Base-by-base conservation (phyloP, 2,113 vertebrate genomes). In the Sterna hirundo region DNA sequence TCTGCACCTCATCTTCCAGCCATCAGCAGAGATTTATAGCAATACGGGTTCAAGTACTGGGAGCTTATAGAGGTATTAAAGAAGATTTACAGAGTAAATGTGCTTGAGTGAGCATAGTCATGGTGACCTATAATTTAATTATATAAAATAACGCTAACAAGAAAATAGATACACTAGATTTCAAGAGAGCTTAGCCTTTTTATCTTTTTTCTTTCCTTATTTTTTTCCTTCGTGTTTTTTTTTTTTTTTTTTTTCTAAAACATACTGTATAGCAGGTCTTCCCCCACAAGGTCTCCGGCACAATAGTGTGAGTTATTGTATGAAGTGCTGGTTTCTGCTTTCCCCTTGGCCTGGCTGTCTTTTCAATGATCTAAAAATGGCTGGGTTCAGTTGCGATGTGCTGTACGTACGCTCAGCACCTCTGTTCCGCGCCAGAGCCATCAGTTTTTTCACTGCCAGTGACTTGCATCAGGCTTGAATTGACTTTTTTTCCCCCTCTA, bases 301-400 rank as follows among this genome's bases (percentile, higher is more conserved):
- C 80, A 90, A 25, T 65, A 83, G 72, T 86, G 95, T 92, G 90
- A 87, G 64, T 88, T 97, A 92, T 76, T 96, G 57, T 68, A 54
- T 23, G n/a, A 97, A 95, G 46, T 76, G 81, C 69, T 97, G 87
- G 34, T 88, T 96, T 92, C 74, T 87, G 19, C 72, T 91, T 95
- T 96, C 92, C 95, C 79, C 72, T 97, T 91, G 76, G 51, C 86
- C 55, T 81, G 77, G 88, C 91, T 97, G 51, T 94, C 92, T 97
- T 97, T 97, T 93, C 96, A 97, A 95, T 96, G 90, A 91, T 86
- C 91, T 90, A 29, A 95, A 93, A 95, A 74, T 91, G 96, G 44
- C 71, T 70, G 84, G 19, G 61, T 84, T 96, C 80, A 65, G 85
- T 93, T 83, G 84, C 26, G 4, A 34, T 91, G 83, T 86, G 95